Conservation (phyloP, 2,888 invertebrate species). For the Morpho achilles region DNA sequence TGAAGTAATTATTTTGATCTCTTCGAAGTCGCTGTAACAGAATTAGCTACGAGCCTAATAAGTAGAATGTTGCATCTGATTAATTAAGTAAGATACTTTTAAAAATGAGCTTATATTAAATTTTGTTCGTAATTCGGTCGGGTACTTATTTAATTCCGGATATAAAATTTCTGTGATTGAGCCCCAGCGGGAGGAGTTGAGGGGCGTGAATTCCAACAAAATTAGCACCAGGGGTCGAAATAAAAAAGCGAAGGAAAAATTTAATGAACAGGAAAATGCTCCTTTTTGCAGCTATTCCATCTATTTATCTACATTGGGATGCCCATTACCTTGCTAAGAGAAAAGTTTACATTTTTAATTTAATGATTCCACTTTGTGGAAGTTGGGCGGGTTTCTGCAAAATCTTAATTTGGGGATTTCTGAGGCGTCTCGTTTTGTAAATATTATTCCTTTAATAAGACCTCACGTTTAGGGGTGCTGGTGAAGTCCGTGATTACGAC, state of each 20-base stretch:
- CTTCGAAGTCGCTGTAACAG: conserved; percentile 11
- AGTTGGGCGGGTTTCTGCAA: conserved; percentile 79
- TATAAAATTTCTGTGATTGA: conserved; percentile 81
- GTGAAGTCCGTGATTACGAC: conserved; percentile 78
- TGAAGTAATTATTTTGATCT: conserved; percentile 18
- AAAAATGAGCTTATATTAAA: conserved; percentile 74
- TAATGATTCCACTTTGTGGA: conserved; percentile 81
- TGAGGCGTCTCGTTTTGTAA: conserved; percentile 80
- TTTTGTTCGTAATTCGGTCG: conserved; percentile 69
- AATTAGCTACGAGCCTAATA: conserved; percentile 27
- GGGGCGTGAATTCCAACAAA: conserved; percentile 81
- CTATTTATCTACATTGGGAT: conserved; percentile 80
- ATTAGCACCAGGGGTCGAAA: conserved; percentile 81
- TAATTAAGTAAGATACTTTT: conserved; percentile 63
- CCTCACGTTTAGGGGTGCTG: conserved; percentile 76
- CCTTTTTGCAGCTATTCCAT: conserved; percentile 80
- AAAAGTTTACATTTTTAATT: conserved; percentile 81
- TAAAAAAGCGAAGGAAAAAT: conserved; percentile 80
- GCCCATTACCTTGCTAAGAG: conserved; percentile 81
- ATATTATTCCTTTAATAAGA: conserved; percentile 80
- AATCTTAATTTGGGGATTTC: conserved; percentile 80
- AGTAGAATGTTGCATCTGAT: conserved; percentile 45
- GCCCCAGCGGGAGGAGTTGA: conserved; percentile 73
- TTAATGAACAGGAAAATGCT: conserved; percentile 81
- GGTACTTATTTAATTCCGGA: conserved; percentile 80